Evolutionary conservation across 2,113 vertebrate species (phyloP), one percentile per base, ranked within the genome.

Genomic region (Ornithorhynchus anatinus): DNA sequence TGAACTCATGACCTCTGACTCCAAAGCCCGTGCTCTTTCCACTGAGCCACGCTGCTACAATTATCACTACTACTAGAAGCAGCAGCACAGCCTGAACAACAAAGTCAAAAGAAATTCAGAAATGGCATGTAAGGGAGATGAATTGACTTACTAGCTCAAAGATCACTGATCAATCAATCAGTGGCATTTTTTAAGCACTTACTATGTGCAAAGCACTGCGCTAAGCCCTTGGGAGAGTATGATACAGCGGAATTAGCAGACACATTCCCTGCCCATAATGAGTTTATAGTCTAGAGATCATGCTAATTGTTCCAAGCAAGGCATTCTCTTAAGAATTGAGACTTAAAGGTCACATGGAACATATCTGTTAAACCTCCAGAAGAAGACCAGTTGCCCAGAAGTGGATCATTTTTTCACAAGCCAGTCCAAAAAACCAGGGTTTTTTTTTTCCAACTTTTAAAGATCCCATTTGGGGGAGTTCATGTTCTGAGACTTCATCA

Each of bases 81-180:
- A n/a, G n/a, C n/a, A n/a, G n/a, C n/a, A n/a, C n/a, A n/a, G 48
- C 56, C 37, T 17, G 35, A 47, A 52, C 65, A 65, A 33, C 16
- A 60, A 32, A 76, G 20, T 36, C 51, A 52, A 60, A 58, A 84
- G 64, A 73, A 68, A 39, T 54, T 35, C 19, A 82, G 58, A 84
- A 86, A 45, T 79, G 43, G 45, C 38, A 63, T 77, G 58, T 61
- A 76, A 82, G 84, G 73, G 75, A 87, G 50, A 27, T 77, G 23
- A 11, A 66, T 25, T 62, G 66, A 88, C 85, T 86, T 71, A 88
- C 88, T 81, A 88, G 50, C 43, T 81, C 47, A 36, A 77, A 59
- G 33, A 75, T 64, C 50, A 80, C 85, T 89, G 78, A 76, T n/a
- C n/a, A n/a, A 76, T n/a, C n/a, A n/a, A n/a, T n/a, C n/a, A n/a